A percentile compares a stretch with the other conserved stretches of the same genome.
Conservation (phyloP, 2,888 invertebrate species). For the Leptopilina myrica region DNA sequence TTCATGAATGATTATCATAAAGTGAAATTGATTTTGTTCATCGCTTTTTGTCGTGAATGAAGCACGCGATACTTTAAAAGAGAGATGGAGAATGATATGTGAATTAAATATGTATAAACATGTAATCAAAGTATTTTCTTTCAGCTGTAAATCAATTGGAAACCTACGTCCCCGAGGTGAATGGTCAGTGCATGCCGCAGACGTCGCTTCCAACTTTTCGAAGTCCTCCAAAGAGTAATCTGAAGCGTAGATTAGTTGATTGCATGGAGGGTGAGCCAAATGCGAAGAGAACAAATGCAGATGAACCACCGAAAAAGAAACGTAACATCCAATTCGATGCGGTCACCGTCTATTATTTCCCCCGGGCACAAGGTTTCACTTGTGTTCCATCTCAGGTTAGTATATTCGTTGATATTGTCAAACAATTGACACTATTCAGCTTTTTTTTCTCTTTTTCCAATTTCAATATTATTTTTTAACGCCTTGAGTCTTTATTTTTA, state of each 20-base stretch:
- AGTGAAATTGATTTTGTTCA: slow-evolving; percentile 29
- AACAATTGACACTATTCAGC: too few species aligned
- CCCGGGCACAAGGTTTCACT: slow-evolving; percentile 92
- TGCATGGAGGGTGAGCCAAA: slow-evolving; percentile 70
- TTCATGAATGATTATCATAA: background rate
- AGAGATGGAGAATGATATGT: background rate
- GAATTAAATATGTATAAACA: slow-evolving; percentile 1
- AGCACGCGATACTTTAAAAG: slow-evolving; percentile 50
- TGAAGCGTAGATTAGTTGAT: slow-evolving; percentile 80
- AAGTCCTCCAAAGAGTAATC: slow-evolving; percentile 81
- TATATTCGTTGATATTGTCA: background rate
- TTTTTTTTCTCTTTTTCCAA: too few species aligned
- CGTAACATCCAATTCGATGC: slow-evolving; percentile 92
- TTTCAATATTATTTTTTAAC: background rate
- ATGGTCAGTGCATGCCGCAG: slow-evolving; percentile 57
- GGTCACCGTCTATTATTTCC: slow-evolving; percentile 97
- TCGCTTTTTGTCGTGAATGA: slow-evolving; percentile 53
- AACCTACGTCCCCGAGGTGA: slow-evolving; percentile 59
- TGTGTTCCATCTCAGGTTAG: slow-evolving; percentile 92
- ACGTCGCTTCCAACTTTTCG: slow-evolving; percentile 64
- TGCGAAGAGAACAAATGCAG: slow-evolving; percentile 74
- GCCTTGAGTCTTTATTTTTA: too few species aligned
- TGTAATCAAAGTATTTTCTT: slow-evolving; percentile 40
- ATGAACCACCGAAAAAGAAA: slow-evolving; percentile 82
- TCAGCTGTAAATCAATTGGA: slow-evolving; percentile 66